These are phyloP conservation scores for Myanophis thanlyinensis DNA, from an alignment of 2,113 vertebrate species.

Conservation along the genomic window DNA sequence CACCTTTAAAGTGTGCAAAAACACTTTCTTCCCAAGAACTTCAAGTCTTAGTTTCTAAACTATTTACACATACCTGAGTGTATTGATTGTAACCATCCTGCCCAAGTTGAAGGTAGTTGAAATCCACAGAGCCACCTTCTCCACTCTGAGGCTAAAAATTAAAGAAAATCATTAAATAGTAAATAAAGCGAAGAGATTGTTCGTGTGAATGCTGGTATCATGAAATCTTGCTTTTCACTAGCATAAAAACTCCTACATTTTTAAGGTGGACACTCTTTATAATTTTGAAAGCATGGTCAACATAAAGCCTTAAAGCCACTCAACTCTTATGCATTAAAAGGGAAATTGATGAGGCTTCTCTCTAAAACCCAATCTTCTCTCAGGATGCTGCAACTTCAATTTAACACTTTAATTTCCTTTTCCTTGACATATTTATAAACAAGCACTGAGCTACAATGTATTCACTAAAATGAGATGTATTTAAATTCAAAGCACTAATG, in stretches of 20 bases:
- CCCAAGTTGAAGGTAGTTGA: constrained; percentile 84
- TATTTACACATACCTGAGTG: constrained; percentile 79
- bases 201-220: not conserved
- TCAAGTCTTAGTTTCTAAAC: not conserved
- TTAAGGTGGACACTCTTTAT: not conserved
- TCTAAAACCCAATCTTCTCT: not conserved
- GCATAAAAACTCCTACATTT: not conserved
- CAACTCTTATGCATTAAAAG: not conserved
- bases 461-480: not conserved
- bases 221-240: not conserved
- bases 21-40: not conserved
- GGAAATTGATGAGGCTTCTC: not conserved
- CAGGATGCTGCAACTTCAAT: not conserved
- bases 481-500: not conserved
- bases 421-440: not conserved
- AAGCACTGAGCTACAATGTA: not conserved
- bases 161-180: not conserved
- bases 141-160: constrained; percentile 81
- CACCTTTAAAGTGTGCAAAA: not conserved
- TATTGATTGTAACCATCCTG: constrained; percentile 85
- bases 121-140: constrained; percentile 84
- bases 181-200: not conserved
- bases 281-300: not conserved
- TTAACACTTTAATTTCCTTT: not conserved
- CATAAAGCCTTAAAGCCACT: not conserved